These are phyloP conservation scores for Crenichthys baileyi DNA, from an alignment of 2,797 vertebrate genomes.

Conservation along the genomic window DNA sequence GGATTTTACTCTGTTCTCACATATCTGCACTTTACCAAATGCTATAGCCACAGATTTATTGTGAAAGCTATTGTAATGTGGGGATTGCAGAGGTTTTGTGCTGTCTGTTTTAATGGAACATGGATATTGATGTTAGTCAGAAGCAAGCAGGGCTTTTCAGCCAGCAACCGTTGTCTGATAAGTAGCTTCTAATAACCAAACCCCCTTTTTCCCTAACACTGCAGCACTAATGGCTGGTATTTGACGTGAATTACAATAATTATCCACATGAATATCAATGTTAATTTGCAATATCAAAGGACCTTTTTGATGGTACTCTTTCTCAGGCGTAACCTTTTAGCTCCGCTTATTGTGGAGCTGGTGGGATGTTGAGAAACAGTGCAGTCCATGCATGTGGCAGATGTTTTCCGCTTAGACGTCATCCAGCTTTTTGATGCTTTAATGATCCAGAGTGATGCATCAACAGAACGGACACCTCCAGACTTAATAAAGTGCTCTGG, in stretches of 20 bases:
- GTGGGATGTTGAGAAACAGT: slow-evolving; percentile 40
- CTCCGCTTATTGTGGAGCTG: slow-evolving; percentile 45
- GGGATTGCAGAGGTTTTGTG: slow-evolving; percentile 51
- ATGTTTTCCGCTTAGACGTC: slow-evolving; percentile 38
- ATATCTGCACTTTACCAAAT: slow-evolving; percentile 53
- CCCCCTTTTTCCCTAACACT: slow-evolving; percentile 59
- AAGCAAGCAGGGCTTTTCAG: slow-evolving; percentile 65
- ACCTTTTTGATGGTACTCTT: slow-evolving; percentile 62
- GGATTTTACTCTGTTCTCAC: slow-evolving; percentile 15
- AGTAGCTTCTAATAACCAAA: slow-evolving; percentile 70
- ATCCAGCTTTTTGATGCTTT: slow-evolving; percentile 43
- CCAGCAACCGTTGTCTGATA: slow-evolving; percentile 59
- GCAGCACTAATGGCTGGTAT: slow-evolving; percentile 72
- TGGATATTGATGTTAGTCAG: slow-evolving; percentile 63
- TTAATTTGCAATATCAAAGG: slow-evolving; percentile 72
- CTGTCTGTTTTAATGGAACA: slow-evolving; percentile 59
- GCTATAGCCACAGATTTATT: slow-evolving; percentile 66
- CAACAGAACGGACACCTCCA: slow-evolving; percentile 15
- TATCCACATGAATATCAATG: slow-evolving; percentile 73
- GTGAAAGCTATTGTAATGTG: slow-evolving; percentile 63
- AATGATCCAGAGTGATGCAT: slow-evolving; percentile 14
- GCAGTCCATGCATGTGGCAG: slow-evolving; percentile 30
- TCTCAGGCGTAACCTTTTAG: slow-evolving; percentile 63
- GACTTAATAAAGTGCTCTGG: slow-evolving; percentile 11
- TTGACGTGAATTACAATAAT: slow-evolving; percentile 80